Base-by-base conservation (phyloP, 2,113 vertebrate genomes). In the Psettodes erumei region DNA sequence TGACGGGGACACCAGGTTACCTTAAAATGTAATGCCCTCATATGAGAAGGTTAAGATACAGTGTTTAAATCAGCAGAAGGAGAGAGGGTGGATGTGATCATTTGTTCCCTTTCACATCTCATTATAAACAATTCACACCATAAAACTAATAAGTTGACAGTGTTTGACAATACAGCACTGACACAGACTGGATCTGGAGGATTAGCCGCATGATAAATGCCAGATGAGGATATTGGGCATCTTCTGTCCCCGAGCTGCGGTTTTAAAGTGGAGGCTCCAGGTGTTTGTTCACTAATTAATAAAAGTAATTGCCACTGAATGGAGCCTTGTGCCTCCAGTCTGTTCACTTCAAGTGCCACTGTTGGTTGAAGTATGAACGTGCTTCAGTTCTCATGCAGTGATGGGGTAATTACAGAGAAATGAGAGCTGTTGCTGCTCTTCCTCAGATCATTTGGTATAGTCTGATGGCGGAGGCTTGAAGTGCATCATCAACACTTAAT, bases 241-340 rank as follows among this genome's bases (percentile, higher is more conserved):
- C 25, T 23, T 0, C 38, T 23, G 32, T 55, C 27, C 35, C 45
- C 8, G 15, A 0, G 15, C 3, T 45, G 51, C 0, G 9, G 48
- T 59, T 59, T 42, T 12, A 61, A 79, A 66, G 53, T 25, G n/a
- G 38, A 48, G 30, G 66, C 54, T 45, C 23, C 30, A 21, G 40
- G 30, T 60, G 70, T 65, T 71, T 61, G 54, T 65, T 64, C 8
- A 11, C 47, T 50, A 65, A 64, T 83, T 78, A 79, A 54, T 79
- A 33, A 23, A 67, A 72, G 51, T 62, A 43, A 72, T 77, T 62
- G 58, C 55, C 16, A 23, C 10, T 27, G 50, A 58, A 68, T 32
- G 35, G 69, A 63, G 56, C 56, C 35, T 32, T 42, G 56, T 27
- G 69, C 40, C 74, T 55, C 59, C 79, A 75, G 60, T 59, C 65